Conservation (phyloP, 2,797 vertebrate species). For the Thaleichthys pacificus region DNA sequence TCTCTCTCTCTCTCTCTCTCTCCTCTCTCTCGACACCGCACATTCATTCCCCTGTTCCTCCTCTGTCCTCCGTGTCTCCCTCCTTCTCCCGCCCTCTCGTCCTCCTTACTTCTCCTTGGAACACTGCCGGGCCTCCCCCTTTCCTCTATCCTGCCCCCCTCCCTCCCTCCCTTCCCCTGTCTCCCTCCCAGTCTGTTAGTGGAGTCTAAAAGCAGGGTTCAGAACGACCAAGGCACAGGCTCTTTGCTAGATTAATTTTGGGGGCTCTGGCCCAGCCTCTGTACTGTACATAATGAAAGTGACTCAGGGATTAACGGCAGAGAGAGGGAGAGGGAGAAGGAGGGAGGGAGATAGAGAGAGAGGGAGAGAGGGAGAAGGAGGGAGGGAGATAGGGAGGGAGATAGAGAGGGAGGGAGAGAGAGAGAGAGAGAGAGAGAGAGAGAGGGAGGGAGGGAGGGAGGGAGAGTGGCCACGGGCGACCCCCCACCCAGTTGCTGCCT, state of each 20-base stretch:
- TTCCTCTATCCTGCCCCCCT: not conserved
- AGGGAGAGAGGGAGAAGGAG: not conserved
- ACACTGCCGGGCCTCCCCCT: not conserved
- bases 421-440: no score
- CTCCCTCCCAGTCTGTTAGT: constrained; percentile 34
- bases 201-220: constrained; percentile 35
- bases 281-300: constrained; percentile 78
- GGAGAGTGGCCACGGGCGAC: not conserved
- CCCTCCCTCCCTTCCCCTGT: not conserved
- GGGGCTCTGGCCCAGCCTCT: constrained; percentile 64
- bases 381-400: no score
- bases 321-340: constrained; percentile 2
- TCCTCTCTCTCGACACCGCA: constrained; percentile 17
- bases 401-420: constrained; percentile 7
- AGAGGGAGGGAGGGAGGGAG: not conserved
- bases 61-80: not conserved
- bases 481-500: constrained; percentile 71
- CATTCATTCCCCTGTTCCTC: no score
- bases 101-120: not conserved
- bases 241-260: constrained; percentile 79
- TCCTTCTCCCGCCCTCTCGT: constrained; percentile 1
- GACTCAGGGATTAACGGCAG: constrained; percentile 78
- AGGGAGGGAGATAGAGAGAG: no score
- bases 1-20: no score
- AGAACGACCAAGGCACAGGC: constrained; percentile 59